Evolutionary conservation across 2,113 vertebrate genomes (phyloP).

Genomic region (Mustelus asterias): DNA sequence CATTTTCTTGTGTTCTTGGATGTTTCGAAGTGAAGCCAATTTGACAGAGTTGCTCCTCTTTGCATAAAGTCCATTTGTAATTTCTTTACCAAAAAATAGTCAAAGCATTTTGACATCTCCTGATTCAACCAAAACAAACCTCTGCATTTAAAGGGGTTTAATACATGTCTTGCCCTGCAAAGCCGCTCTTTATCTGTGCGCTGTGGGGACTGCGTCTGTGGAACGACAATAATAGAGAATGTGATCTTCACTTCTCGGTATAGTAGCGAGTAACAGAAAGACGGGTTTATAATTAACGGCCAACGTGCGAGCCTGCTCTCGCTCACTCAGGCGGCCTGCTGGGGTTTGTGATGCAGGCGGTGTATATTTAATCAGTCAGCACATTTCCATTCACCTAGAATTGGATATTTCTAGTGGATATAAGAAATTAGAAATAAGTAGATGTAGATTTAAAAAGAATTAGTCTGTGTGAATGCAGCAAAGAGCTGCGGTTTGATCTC

Average conservation of each 20-base stretch:
- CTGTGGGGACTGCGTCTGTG: not conserved
- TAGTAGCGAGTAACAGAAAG: not conserved
- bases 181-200: not conserved
- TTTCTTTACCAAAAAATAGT: not conserved
- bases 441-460: not conserved
- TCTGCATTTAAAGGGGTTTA: not conserved
- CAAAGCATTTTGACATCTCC: not conserved
- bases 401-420: not conserved
- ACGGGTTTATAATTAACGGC: not conserved
- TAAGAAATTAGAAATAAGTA: not conserved
- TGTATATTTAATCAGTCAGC: not conserved
- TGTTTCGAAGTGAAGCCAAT: not conserved
- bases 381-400: not conserved
- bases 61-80: not conserved
- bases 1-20: not conserved
- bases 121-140: not conserved
- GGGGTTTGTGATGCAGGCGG: not conserved
- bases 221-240: not conserved
- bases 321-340: not conserved
- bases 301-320: not conserved
- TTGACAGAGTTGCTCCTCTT: not conserved
- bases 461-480: no score
- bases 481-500: not conserved
- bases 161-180: not conserved
- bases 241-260: not conserved